Percentiles rank a stretch among this genome's conserved stretches.
Evolutionary conservation across 2,888 invertebrate species (phyloP).

Genomic region (Eupithecia pulchellata): DNA sequence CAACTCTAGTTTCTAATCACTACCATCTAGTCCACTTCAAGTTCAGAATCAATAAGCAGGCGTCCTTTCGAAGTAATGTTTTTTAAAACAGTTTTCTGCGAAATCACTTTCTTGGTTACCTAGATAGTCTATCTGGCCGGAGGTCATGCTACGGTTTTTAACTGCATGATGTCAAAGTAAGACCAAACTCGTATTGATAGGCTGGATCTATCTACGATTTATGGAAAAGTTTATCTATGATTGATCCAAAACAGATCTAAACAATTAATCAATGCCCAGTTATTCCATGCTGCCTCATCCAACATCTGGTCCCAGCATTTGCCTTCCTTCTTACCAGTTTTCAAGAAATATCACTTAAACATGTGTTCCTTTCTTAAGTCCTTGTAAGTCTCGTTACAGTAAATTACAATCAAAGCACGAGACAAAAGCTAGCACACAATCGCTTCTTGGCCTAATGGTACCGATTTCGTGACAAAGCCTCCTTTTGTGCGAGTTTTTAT

Average conservation of each 20-base stretch:
- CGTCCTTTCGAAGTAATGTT: slow-evolving; percentile 15
- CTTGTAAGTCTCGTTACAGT: slow-evolving; percentile 6
- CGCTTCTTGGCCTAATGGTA: slow-evolving; percentile 27
- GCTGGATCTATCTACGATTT: background rate
- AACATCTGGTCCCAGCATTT: background rate
- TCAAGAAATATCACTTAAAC: background rate
- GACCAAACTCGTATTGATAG: too few species aligned
- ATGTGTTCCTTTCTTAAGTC: background rate
- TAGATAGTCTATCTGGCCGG: background rate
- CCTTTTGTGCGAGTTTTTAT: slow-evolving; percentile 56
- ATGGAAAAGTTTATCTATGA: background rate
- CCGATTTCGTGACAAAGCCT: slow-evolving; percentile 49
- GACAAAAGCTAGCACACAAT: slow-evolving; percentile 35
- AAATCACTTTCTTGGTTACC: slow-evolving; percentile 21
- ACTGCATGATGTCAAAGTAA: background rate
- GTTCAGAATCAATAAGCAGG: slow-evolving; percentile 32
- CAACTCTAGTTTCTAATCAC: slow-evolving; percentile 36
- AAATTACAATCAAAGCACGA: slow-evolving; percentile 21
- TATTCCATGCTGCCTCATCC: background rate
- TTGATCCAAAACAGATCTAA: background rate
- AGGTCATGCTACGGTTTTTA: background rate
- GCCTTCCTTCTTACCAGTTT: background rate
- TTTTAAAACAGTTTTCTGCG: slow-evolving; percentile 25
- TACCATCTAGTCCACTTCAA: slow-evolving; percentile 35
- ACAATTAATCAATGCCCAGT: background rate